Conservation (phyloP, 1,140 invertebrate genomes). For the Dicyema japonicum region DNA sequence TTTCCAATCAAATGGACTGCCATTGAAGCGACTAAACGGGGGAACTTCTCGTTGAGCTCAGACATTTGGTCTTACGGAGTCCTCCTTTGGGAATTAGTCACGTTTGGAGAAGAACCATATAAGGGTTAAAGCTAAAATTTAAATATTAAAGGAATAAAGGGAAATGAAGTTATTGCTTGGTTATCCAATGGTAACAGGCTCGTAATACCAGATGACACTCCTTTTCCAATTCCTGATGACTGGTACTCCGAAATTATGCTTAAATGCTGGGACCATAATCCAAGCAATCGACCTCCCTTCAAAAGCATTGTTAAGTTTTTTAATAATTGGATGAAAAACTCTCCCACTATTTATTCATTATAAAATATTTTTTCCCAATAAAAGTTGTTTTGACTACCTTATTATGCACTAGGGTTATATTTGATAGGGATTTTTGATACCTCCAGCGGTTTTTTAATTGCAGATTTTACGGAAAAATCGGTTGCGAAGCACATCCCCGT, state of each 20-base stretch:
- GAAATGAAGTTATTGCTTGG: constrained; percentile 65
- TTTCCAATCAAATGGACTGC: constrained; percentile 88
- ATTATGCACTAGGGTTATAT: too few species aligned
- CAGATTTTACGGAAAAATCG: too few species aligned
- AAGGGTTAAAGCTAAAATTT: too few species aligned
- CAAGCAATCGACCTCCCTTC: constrained; percentile 72
- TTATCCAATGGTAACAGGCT: constrained; percentile 73
- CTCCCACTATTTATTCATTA: too few species aligned
- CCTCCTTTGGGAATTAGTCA: constrained; percentile 72
- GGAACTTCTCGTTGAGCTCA: constrained; percentile 92
- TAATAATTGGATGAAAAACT: too few species aligned
- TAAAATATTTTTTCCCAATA: too few species aligned
- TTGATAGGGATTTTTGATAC: too few species aligned
- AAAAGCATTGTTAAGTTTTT: constrained; percentile 82
- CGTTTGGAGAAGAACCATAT: constrained; percentile 63
- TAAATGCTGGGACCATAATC: constrained; percentile 26
- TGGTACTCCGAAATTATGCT: constrained; percentile 33
- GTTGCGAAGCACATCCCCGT: too few species aligned
- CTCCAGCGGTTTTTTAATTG: too few species aligned
- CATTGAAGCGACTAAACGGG: constrained; percentile 72
- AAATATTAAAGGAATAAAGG: constrained; percentile 12
- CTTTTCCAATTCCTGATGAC: constrained; percentile 36
- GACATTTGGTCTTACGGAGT: constrained; percentile 98
- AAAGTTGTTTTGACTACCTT: too few species aligned
- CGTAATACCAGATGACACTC: constrained; percentile 32